Evolutionary conservation across 2,113 vertebrate genomes (phyloP), one percentile per base, ranked within the genome.

Genomic region (Girardinichthys multiradiatus): DNA sequence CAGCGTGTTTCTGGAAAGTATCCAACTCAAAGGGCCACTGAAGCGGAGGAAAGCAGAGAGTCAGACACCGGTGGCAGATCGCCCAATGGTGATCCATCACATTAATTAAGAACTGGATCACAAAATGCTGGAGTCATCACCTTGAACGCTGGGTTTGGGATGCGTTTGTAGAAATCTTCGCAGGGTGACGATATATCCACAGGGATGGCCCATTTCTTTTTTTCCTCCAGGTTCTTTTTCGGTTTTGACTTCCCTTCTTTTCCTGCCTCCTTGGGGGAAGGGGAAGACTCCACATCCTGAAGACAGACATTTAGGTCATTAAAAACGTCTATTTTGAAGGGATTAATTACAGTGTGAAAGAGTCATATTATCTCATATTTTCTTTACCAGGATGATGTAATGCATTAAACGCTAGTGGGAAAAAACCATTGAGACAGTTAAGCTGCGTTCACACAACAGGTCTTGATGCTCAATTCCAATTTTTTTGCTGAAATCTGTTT

Each of bases 11-110:
- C 94, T 98, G 97, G 88, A 98, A 98, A 17, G 94, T 92, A 0
- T 98, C 97, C 12, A 95, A 92, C 87, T 96, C 96, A 72, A 98
- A 98, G 0, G 96, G 92, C 95, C 96, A 97, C 97, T 98, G 88
- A 17, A 61, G 39, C 69, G 59, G 29, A 76, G 39, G 42, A 57
- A 57, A 29, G 27, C 14, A 51, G 26, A 63, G 51, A 21, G 57
- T 70, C 19, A 45, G 70, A 39, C 13, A 27, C n/a, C 15, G 21
- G 59, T 4, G 21, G 61, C 58, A n/a, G n/a, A n/a, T 28, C 31
- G 60, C 28, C 60, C 27, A n/a, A 57, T 65, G 42, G 4, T 62
- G 27, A 35, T 67, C 54, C 39, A 80, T 61, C 21, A 54, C 61
- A 27, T 48, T 17, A 37, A 14, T 4, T 12, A 33, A 69, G 4